Conservation (phyloP, 2,888 invertebrate genomes). For the Pimpla rufipes region DNA sequence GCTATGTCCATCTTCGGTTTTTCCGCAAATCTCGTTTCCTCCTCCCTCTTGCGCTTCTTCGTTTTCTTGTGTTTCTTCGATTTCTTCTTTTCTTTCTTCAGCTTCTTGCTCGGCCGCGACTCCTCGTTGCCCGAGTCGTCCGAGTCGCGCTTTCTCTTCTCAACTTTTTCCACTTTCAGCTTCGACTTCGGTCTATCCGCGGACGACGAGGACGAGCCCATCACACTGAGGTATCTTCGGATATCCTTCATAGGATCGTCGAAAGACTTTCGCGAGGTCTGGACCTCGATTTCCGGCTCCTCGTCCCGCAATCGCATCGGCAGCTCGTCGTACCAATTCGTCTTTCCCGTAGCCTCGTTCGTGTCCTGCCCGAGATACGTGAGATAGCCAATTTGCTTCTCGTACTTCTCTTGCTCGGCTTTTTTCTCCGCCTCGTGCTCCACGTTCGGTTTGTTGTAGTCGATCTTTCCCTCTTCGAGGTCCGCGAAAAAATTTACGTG, state of each 20-base stretch:
- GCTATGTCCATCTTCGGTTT: constrained; percentile 86
- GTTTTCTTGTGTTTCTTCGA: constrained; percentile 77
- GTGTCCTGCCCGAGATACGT: constrained; percentile 98
- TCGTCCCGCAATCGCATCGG: constrained; percentile 87
- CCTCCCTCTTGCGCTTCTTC: constrained; percentile 70
- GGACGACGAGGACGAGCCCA: constrained; percentile 71
- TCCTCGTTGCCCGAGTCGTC: constrained; percentile 71
- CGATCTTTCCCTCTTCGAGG: constrained; percentile 90
- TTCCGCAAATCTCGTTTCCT: background rate
- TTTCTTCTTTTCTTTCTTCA: constrained; percentile 79
- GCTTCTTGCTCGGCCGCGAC: constrained; percentile 73
- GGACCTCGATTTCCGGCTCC: constrained; percentile 88
- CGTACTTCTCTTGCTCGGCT: constrained; percentile 97
- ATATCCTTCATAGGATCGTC: constrained; percentile 92
- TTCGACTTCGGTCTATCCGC: constrained; percentile 52
- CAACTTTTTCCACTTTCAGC: constrained; percentile 73
- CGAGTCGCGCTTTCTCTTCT: constrained; percentile 77
- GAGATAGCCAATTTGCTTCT: constrained; percentile 98
- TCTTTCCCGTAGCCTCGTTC: constrained; percentile 93
- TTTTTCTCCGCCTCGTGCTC: constrained; percentile 96
- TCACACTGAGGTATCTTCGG: constrained; percentile 86
- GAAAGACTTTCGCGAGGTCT: constrained; percentile 89
- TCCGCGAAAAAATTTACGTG: constrained; percentile 96
- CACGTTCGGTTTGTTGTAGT: constrained; percentile 90
- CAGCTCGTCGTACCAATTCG: constrained; percentile 95